A percentile compares a stretch with the other conserved stretches of the same genome.
These are phyloP conservation scores for Siniperca knerii DNA, from an alignment of 2,113 vertebrate genomes.

Conservation along the genomic window DNA sequence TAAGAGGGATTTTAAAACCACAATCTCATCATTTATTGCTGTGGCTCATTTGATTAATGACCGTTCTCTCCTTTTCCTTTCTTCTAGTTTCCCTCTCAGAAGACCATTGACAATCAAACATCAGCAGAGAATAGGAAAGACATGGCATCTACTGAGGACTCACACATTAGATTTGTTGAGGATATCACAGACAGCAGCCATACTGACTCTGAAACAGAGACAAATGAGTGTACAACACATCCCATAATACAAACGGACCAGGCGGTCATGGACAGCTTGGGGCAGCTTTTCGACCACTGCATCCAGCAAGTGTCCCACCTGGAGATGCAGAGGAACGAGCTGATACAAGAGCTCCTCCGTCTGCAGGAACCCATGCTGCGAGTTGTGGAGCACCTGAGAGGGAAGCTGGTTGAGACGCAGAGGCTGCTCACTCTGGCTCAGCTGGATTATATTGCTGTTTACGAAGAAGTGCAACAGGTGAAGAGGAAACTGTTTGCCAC, in stretches of 20 bases:
- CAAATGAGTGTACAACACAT: background rate
- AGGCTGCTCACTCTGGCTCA: conserved; percentile 85
- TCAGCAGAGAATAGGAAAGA: conserved; percentile 15
- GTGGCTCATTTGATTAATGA: conserved; percentile 23
- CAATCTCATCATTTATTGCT: conserved; percentile 19
- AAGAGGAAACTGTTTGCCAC: conserved; percentile 90
- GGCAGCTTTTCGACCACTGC: conserved; percentile 77
- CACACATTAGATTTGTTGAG: conserved; percentile 1
- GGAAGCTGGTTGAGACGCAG: conserved; percentile 82
- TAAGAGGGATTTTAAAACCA: background rate
- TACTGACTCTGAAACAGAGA: conserved; percentile 24
- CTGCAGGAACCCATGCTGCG: conserved; percentile 88
- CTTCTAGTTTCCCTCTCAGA: background rate
- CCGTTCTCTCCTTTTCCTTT: background rate
- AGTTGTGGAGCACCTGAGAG: conserved; percentile 85
- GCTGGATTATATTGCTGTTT: conserved; percentile 85
- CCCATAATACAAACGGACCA: background rate
- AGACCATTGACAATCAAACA: conserved; percentile 56
- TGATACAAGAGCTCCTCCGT: conserved; percentile 85
- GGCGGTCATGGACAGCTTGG: conserved; percentile 50
- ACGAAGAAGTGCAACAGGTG: conserved; percentile 87
- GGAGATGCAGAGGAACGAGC: conserved; percentile 85
- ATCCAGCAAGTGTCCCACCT: conserved; percentile 87
- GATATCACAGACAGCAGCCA: background rate
- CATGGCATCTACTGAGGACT: conserved; percentile 15